phyloP scores from a whole-genome alignment of 2,888 invertebrate species.

The Orthosia gothica region DNA sequence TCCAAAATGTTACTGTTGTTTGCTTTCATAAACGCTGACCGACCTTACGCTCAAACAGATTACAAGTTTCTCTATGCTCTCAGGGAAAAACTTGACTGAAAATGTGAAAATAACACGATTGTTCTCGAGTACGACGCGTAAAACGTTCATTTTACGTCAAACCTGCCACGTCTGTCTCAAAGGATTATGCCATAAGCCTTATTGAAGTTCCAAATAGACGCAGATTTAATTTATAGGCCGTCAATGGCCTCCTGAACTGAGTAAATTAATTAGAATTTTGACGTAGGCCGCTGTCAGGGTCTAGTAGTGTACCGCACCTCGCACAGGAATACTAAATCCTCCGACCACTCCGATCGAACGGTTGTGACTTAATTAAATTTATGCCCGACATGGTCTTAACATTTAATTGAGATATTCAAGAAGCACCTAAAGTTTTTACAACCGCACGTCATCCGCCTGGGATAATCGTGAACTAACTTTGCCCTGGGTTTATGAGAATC shows the following conservation, averaged over 20 bases:
- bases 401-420: constrained; percentile 59
- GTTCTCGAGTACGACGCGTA: constrained; percentile 30
- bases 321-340: constrained; percentile 65
- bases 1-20: constrained; percentile 62
- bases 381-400: constrained; percentile 51
- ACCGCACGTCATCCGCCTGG: constrained; percentile 29
- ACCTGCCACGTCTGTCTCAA: constrained; percentile 35
- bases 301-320: constrained; percentile 51
- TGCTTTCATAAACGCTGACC: constrained; percentile 45
- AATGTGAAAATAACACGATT: constrained; percentile 26
- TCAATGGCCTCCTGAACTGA: constrained; percentile 61
- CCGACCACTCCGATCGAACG: constrained; percentile 41
- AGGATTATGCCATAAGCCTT: constrained; percentile 53
- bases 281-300: constrained; percentile 65
- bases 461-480: constrained; percentile 45
- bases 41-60: constrained; percentile 30
- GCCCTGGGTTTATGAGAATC: constrained; percentile 30
- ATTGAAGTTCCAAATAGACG: constrained; percentile 55
- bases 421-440: constrained; percentile 52
- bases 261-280: constrained; percentile 71
- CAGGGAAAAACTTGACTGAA: constrained; percentile 26
- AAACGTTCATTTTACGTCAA: constrained; percentile 13
- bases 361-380: constrained; percentile 63
- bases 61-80: constrained; percentile 41
- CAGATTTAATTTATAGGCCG: constrained; percentile 63